Conservation (phyloP, 2,888 invertebrate species). For the Cerastoderma edule region DNA sequence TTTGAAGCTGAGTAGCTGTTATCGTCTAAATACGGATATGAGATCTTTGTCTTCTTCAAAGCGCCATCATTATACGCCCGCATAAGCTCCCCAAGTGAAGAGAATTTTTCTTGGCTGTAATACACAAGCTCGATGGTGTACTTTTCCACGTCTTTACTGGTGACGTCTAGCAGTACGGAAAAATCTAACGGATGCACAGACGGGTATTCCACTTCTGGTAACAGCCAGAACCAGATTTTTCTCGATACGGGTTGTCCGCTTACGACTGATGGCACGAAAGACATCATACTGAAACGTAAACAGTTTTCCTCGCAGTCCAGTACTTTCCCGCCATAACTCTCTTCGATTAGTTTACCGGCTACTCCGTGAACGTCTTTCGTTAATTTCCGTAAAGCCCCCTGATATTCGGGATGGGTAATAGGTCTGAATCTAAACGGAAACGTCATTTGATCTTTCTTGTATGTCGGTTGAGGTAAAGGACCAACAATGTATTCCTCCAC, state of each 20-base stretch:
- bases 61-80: constrained; percentile 51
- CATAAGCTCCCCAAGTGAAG: constrained; percentile 59
- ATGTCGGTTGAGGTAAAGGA: constrained; percentile 67
- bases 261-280: constrained; percentile 62
- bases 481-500: constrained; percentile 73
- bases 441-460: constrained; percentile 49
- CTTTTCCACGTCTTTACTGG: constrained; percentile 59
- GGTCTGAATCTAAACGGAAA: constrained; percentile 69
- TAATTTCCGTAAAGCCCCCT: constrained; percentile 33
- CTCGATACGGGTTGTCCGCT: constrained; percentile 57
- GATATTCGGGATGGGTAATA: constrained; percentile 59
- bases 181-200: constrained; percentile 74
- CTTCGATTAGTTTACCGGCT: constrained; percentile 64
- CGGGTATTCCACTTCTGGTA: constrained; percentile 64
- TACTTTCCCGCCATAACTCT: constrained; percentile 71
- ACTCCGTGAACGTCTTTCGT: constrained; percentile 41
- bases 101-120: constrained; percentile 65
- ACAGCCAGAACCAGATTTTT: constrained; percentile 68
- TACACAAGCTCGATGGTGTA: constrained; percentile 64
- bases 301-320: constrained; percentile 60
- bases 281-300: constrained; percentile 60
- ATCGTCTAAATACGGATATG: constrained; percentile 34
- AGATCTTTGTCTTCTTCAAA: constrained; percentile 37
- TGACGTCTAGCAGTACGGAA: constrained; percentile 69
- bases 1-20: constrained; percentile 51